Conservation (phyloP, 2,113 vertebrate species). For the Colius striatus region DNA sequence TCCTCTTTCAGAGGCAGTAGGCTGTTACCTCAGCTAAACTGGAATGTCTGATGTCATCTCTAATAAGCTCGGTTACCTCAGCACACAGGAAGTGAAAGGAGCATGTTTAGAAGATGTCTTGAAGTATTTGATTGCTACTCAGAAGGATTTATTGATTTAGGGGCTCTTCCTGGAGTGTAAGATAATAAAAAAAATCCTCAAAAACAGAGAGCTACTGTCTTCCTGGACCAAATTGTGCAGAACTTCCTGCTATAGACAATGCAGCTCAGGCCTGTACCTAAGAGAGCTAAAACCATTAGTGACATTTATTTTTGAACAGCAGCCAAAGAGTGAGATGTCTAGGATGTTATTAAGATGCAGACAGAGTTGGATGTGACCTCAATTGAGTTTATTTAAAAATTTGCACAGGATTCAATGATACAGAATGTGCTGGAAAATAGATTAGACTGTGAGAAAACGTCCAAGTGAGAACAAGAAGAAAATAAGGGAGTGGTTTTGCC, state of each 20-base stretch:
- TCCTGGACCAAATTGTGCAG: background rate
- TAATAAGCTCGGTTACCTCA: background rate
- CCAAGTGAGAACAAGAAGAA: background rate
- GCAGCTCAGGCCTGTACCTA: background rate
- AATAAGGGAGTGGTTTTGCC: background rate
- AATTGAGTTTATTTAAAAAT: background rate
- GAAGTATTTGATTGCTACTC: background rate
- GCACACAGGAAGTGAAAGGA: background rate
- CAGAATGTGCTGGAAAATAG: background rate
- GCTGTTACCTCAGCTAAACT: background rate
- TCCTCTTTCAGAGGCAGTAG: background rate
- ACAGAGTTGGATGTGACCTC: background rate
- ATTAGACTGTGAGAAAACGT: background rate
- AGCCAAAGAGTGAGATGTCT: background rate
- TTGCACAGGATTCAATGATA: background rate
- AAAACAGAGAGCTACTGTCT: background rate
- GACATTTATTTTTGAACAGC: background rate
- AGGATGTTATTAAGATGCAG: slow-evolving; percentile 21
- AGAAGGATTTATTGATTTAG: background rate
- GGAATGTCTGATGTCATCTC: background rate
- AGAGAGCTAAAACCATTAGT: background rate
- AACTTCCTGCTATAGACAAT: background rate
- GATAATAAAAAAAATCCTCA: background rate
- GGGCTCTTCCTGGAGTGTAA: background rate
- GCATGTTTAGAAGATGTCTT: background rate